Base-by-base conservation (phyloP, 2,888 invertebrate species). In the Lithosia quadra region DNA sequence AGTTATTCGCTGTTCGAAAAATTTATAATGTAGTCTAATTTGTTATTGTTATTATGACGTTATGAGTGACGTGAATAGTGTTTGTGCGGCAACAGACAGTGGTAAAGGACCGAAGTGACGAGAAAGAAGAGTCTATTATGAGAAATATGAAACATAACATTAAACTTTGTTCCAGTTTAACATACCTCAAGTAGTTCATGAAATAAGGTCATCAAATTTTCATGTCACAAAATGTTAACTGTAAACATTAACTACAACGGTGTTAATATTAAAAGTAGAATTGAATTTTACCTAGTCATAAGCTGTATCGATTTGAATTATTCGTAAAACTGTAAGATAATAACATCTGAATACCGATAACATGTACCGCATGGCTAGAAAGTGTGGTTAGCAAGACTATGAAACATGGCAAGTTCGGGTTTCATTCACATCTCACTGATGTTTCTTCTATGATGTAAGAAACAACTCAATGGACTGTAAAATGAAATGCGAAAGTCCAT, bases 1-100 rank as follows among this genome's bases (percentile, higher is more conserved):
- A 94, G 95, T 95, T 95, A 95, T 95, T 95, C 95, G 95, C 95
- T 95, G 92, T 86, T 93, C 83, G 95, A 93, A 95, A 95, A 95
- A 95, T 95, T 95, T 81, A 78, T 78, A 79, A 80, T 85, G 84
- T 91, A 92, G 90, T 86, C 86, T 86, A 91, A 92, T 91, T 91
- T 91, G 91, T 92, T 92, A 87, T 90, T 91, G 86, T 92, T 91
- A 86, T 87, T 87, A 89, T 90, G 92, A 92, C 92, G 84, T 88
- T 90, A 83, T 74, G 83, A 92, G 90, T 90, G 91, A 90, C 85
- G 82, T 81, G 86, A 82, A 85, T 85, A 88, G 91, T 90, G 91
- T 83, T 85, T 86, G 90, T 91, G 90, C 83, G 85, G 81, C 81
- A 84, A 76, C 61, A 64, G 72, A 75, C 68, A 60, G 75, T 74